A percentile compares a stretch with the other conserved stretches of the same genome.
Conservation (phyloP, 1,140 invertebrate genomes). For the Cherax quadricarinatus region DNA sequence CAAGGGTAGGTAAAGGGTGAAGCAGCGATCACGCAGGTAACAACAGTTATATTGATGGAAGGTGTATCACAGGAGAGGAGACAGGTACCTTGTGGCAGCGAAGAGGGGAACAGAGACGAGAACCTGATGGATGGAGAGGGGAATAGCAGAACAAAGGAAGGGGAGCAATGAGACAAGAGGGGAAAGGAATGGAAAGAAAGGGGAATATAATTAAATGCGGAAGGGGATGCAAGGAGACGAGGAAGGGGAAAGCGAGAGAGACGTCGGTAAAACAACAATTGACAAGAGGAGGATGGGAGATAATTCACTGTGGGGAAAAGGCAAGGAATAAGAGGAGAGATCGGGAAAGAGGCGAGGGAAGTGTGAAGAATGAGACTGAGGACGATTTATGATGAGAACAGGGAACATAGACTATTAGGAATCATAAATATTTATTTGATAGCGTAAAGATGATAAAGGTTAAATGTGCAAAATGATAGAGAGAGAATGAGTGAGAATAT, state of each 20-base stretch:
- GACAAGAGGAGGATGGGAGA: neutral
- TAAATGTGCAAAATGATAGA: neutral
- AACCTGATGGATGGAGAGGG: neutral
- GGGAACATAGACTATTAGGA: too few relatives aligned
- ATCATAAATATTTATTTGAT: too few relatives aligned
- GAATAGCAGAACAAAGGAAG: neutral
- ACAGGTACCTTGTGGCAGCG: too few relatives aligned
- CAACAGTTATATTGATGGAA: too few relatives aligned
- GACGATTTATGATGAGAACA: too few relatives aligned
- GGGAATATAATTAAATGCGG: neutral
- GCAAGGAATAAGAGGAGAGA: neutral
- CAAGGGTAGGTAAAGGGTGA: too few relatives aligned
- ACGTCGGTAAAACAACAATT: neutral
- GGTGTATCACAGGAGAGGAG: too few relatives aligned
- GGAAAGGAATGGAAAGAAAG: slow-evolving; percentile 1
- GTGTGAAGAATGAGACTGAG: neutral
- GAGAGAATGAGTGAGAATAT: neutral
- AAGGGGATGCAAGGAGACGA: neutral
- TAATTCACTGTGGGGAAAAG: neutral
- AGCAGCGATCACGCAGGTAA: too few relatives aligned
- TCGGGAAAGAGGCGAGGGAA: neutral
- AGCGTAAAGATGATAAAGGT: too few relatives aligned
- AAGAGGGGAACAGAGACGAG: neutral
- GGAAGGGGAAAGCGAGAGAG: neutral
- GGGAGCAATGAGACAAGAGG: neutral